Evolutionary conservation across 2,888 invertebrate species (phyloP).

Genomic region (Anarsia innoxiella): DNA sequence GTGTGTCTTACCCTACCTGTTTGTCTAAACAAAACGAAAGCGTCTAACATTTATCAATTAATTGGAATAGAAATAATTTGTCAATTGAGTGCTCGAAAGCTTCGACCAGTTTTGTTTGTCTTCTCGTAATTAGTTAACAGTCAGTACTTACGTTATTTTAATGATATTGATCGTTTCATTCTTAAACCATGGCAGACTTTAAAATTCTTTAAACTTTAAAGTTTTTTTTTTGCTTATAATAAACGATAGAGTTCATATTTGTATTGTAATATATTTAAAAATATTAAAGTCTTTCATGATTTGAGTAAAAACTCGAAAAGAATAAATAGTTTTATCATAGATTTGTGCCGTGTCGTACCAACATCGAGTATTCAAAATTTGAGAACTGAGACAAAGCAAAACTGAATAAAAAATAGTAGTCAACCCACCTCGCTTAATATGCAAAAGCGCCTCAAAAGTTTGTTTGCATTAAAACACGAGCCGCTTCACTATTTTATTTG

Average conservation of each 20-base stretch:
- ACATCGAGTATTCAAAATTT: too few relatives aligned
- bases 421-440: conserved; percentile 76
- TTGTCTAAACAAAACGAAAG: conserved; percentile 67
- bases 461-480: conserved; percentile 76
- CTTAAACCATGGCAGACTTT: conserved; percentile 61
- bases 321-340: conserved; percentile 31
- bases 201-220: background rate
- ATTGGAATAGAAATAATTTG: conserved; percentile 36
- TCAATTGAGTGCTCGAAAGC: conserved; percentile 60
- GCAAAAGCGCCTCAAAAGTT: conserved; percentile 75
- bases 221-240: background rate
- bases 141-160: conserved; percentile 27
- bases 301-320: conserved; percentile 42
- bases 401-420: conserved; percentile 70
- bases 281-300: conserved; percentile 52
- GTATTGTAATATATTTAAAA: conserved; percentile 2
- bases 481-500: conserved; percentile 75
- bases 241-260: background rate
- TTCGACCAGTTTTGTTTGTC: conserved; percentile 70
- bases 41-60: conserved; percentile 46
- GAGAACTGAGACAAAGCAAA: conserved; percentile 62
- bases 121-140: conserved; percentile 41
- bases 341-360: conserved; percentile 8
- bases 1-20: conserved; percentile 86
- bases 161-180: conserved; percentile 34